Conservation (phyloP, 2,113 vertebrate species). For the Limnothrissa miodon region DNA sequence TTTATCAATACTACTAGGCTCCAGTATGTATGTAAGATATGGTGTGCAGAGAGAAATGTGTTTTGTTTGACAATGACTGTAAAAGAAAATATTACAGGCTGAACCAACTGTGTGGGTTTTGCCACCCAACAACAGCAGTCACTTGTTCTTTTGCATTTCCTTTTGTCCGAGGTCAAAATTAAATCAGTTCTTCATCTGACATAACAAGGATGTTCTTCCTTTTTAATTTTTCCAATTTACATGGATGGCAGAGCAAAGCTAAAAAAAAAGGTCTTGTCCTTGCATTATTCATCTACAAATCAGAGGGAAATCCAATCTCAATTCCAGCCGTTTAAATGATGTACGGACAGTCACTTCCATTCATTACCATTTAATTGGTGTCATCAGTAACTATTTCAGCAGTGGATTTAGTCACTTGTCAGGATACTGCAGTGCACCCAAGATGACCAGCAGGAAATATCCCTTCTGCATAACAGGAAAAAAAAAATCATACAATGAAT, state of each 20-base stretch:
- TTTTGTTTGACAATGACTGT: no score
- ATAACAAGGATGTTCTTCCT: no score
- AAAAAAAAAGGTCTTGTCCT: neutral
- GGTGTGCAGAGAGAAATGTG: no score
- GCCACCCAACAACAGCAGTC: no score
- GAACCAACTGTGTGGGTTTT: no score
- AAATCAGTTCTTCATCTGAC: neutral
- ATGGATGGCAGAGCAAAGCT: no score
- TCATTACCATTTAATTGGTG: constrained; percentile 24
- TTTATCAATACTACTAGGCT: no score
- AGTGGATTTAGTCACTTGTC: neutral
- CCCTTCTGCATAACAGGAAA: neutral
- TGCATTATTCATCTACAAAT: neutral
- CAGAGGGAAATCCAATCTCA: neutral
- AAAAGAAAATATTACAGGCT: no score
- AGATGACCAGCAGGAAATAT: neutral
- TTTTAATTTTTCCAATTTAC: no score
- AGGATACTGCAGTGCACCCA: neutral
- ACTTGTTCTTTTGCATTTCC: no score
- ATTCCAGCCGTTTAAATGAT: neutral
- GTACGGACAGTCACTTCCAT: neutral
- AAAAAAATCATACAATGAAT: neutral
- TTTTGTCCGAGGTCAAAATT: neutral
- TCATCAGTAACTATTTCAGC: neutral
- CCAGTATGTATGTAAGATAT: no score